Percentiles rank a stretch among this genome's conserved stretches.
Evolutionary conservation across 92 coral and sea anemone genomes (phyloP).

Genomic region (Epizoanthus fatuus): DNA sequence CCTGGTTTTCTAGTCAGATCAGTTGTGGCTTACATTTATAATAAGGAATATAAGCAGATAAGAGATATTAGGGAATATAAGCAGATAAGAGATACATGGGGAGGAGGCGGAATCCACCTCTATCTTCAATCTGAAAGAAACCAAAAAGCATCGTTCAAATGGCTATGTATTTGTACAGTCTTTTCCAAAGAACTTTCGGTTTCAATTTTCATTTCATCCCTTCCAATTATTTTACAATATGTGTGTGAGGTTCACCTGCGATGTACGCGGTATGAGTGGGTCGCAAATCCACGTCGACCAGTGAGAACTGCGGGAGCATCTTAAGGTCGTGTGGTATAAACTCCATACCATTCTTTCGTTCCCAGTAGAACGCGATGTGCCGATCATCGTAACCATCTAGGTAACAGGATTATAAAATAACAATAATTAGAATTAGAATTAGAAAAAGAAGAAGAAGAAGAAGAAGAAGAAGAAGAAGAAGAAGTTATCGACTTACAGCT

Average conservation of each 20-base stretch:
- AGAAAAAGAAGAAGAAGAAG: neutral
- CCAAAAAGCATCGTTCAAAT: too few relatives aligned
- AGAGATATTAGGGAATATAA: too few relatives aligned
- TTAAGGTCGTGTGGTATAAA: slow-evolving; percentile 66
- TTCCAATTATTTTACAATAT: too few relatives aligned
- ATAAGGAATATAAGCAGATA: too few relatives aligned
- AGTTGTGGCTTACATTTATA: too few relatives aligned
- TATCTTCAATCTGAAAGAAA: too few relatives aligned
- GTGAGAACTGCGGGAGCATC: slow-evolving; percentile 71
- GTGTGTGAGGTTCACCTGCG: slow-evolving; percentile 35
- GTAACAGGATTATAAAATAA: neutral
- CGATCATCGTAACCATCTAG: slow-evolving; percentile 75
- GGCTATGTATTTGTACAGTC: neutral
- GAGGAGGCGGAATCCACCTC: too few relatives aligned
- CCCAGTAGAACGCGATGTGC: slow-evolving; percentile 72
- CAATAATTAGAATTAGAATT: neutral
- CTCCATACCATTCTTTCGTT: slow-evolving; percentile 66
- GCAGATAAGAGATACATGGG: too few relatives aligned
- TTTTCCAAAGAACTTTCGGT: neutral
- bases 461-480: too few relatives aligned
- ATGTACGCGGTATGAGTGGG: slow-evolving; percentile 43
- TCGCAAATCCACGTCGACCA: slow-evolving; percentile 46
- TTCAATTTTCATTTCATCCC: too few relatives aligned
- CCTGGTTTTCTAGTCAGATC: too few relatives aligned
- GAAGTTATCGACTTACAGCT: slow-evolving; percentile 66